These are phyloP conservation scores for Montipora foliosa DNA, from an alignment of 64 coral and sea anemone species.

Conservation along the genomic window DNA sequence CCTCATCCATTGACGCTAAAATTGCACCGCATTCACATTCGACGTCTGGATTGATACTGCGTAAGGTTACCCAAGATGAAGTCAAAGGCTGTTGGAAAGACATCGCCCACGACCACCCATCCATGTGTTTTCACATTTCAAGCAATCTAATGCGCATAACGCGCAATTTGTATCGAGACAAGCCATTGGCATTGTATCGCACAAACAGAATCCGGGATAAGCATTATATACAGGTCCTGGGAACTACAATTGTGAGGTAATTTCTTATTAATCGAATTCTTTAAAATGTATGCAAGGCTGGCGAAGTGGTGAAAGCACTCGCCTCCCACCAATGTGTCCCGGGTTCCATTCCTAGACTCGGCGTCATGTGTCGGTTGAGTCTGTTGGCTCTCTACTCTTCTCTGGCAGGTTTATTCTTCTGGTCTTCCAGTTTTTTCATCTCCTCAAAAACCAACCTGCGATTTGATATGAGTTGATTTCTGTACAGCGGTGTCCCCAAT, in stretches of 20 bases:
- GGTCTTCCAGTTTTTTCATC: too few species aligned
- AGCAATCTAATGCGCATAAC: not conserved
- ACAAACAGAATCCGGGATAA: not conserved
- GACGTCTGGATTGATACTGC: not conserved
- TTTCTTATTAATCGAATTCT: not conserved
- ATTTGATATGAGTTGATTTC: too few species aligned
- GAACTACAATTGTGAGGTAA: constrained; percentile 1
- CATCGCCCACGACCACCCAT: not conserved
- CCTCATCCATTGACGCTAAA: not conserved
- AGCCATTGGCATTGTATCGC: not conserved
- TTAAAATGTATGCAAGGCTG: too few species aligned
- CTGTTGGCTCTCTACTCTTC: too few species aligned
- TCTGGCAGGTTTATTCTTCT: too few species aligned
- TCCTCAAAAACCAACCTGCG: too few species aligned
- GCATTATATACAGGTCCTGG: not conserved
- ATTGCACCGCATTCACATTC: not conserved
- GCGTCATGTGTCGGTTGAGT: too few species aligned
- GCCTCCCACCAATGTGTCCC: too few species aligned
- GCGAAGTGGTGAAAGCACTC: too few species aligned
- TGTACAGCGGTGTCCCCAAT: too few species aligned
- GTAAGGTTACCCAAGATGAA: too few species aligned
- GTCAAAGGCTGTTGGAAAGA: not conserved
- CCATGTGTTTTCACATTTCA: constrained; percentile 17
- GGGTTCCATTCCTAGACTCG: too few species aligned
- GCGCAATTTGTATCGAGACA: not conserved